These are phyloP conservation scores for Euzophera pinguis DNA, from an alignment of 2,888 invertebrate genomes.

Conservation along the genomic window DNA sequence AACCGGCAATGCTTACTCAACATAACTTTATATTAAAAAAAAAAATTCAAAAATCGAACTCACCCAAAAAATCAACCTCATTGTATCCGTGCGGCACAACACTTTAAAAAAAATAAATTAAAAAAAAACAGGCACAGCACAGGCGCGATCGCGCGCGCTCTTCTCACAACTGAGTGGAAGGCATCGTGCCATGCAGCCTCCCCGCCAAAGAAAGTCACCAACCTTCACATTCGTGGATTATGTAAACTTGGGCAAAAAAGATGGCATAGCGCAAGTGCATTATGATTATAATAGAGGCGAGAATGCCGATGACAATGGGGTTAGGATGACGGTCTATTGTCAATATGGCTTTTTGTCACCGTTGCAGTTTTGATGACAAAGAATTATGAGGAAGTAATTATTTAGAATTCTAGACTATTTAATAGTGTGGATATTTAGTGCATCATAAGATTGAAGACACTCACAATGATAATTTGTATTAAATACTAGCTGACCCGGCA, in stretches of 20 bases:
- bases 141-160: constrained; percentile 67
- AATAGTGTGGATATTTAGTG: too few species aligned
- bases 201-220: constrained; percentile 63
- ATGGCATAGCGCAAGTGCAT: constrained; percentile 60
- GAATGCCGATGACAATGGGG: constrained; percentile 20
- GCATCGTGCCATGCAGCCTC: constrained; percentile 47
- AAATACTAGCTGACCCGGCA: too few species aligned
- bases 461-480: too few species aligned
- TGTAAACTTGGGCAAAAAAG: constrained; percentile 58
- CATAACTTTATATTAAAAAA: constrained; percentile 15
- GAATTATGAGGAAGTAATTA: too few species aligned
- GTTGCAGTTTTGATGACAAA: neutral
- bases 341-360: neutral
- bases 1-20: constrained; percentile 11
- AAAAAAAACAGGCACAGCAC: constrained; percentile 58
- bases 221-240: constrained; percentile 72
- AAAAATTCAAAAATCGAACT: constrained; percentile 36
- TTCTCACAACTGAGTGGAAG: constrained; percentile 54
- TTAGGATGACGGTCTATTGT: constrained; percentile 2
- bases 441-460: too few species aligned
- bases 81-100: constrained; percentile 66
- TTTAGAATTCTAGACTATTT: too few species aligned
- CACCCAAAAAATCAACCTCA: constrained; percentile 74
- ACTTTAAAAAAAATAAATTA: constrained; percentile 51
- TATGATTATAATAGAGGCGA: constrained; percentile 40